These are phyloP conservation scores for Sphaeridia pumilis DNA, from an alignment of 2,888 invertebrate species.

Conservation along the genomic window DNA sequence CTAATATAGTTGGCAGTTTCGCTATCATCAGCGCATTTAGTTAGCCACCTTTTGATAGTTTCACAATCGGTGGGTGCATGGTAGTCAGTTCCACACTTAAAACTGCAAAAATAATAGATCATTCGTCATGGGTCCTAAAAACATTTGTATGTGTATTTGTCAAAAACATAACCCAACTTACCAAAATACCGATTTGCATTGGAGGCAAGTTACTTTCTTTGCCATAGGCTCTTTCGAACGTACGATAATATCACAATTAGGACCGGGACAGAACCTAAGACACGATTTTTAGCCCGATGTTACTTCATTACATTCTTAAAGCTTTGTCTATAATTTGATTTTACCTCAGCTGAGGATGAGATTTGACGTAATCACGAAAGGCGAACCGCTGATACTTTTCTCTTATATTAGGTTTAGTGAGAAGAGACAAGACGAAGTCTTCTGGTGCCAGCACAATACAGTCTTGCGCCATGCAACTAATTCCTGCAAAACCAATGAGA, in stretches of 20 bases:
- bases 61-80: constrained; percentile 97
- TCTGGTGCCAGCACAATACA: constrained; percentile 92
- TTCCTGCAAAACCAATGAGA: constrained; percentile 47
- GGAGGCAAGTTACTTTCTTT: constrained; percentile 75
- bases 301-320: neutral
- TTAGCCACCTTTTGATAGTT: constrained; percentile 91
- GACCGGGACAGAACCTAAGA: constrained; percentile 79
- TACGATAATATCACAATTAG: constrained; percentile 83
- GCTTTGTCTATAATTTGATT: too few species aligned
- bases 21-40: constrained; percentile 99
- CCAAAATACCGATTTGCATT: constrained; percentile 84
- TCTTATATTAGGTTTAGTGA: constrained; percentile 67
- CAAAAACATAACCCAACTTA: constrained; percentile 42
- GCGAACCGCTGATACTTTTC: constrained; percentile 92
- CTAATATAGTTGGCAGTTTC: constrained; percentile 99
- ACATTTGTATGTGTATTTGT: neutral
- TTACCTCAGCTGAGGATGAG: constrained; percentile 61
- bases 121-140: neutral
- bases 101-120: constrained; percentile 41
- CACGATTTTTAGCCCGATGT: neutral
- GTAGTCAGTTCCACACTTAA: constrained; percentile 90
- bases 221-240: constrained; percentile 69
- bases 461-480: constrained; percentile 93
- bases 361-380: constrained; percentile 90
- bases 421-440: constrained; percentile 79